These are phyloP conservation scores for Pharmacophagus antenor DNA, from an alignment of 2,888 invertebrate genomes.

Conservation along the genomic window DNA sequence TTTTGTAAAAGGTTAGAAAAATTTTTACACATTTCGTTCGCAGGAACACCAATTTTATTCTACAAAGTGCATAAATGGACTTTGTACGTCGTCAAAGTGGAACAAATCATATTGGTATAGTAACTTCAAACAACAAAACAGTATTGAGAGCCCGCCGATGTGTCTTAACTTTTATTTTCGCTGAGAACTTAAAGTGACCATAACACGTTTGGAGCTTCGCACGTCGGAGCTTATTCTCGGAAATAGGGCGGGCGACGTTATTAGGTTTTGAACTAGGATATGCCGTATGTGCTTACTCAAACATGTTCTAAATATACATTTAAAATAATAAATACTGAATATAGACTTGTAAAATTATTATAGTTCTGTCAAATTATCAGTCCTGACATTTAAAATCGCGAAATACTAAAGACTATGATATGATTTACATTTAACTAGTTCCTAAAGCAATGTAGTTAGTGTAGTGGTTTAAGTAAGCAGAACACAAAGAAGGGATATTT, in stretches of 20 bases:
- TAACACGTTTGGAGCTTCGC: constrained; percentile 22
- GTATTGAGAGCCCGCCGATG: constrained; percentile 11
- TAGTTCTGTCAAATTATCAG: too few relatives aligned
- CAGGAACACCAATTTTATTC: constrained; percentile 6
- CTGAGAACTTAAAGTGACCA: constrained; percentile 26
- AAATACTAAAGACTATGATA: too few relatives aligned
- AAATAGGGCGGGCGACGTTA: constrained; percentile 10
- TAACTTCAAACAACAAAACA: constrained; percentile 21
- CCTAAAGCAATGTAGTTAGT: too few relatives aligned
- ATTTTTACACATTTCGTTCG: background rate
- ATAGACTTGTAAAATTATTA: background rate
- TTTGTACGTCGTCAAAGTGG: constrained; percentile 9
- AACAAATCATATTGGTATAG: constrained; percentile 9
- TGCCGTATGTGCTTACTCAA: background rate
- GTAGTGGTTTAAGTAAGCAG: too few relatives aligned
- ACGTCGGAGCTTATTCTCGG: constrained; percentile 16
- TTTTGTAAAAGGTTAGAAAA: too few relatives aligned
- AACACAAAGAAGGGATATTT: too few relatives aligned
- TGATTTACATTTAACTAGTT: too few relatives aligned
- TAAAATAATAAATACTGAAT: background rate
- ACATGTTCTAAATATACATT: background rate
- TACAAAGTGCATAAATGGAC: constrained; percentile 2
- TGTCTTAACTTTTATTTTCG: constrained; percentile 23
- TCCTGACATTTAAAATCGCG: too few relatives aligned
- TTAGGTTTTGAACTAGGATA: constrained; percentile 15